phyloP scores from a whole-genome alignment of 2,888 invertebrate species.

The Ormyrus nitidulus region DNA sequence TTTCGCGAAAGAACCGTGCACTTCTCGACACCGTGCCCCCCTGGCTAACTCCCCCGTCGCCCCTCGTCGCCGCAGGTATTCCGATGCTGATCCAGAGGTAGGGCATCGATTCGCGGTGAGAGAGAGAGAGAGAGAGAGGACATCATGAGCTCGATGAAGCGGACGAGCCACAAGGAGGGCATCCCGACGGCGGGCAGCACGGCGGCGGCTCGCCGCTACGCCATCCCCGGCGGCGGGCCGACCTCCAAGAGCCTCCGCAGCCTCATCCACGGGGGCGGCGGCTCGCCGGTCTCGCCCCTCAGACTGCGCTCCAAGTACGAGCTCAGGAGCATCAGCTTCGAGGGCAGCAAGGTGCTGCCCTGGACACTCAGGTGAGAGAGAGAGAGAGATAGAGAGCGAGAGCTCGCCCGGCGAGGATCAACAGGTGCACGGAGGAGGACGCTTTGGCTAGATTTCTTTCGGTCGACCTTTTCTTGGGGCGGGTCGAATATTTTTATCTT shows the following conservation, averaged over 20 bases:
- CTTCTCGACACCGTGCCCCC: no score
- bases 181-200: slow-evolving; percentile 37
- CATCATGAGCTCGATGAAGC: slow-evolving; percentile 66
- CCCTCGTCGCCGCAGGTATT: no score
- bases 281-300: slow-evolving; percentile 66
- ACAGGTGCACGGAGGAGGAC: no score
- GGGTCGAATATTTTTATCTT: no score
- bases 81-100: no score
- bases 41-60: no score
- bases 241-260: slow-evolving; percentile 67
- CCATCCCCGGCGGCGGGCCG: slow-evolving; percentile 62
- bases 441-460: no score
- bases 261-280: slow-evolving; percentile 58
- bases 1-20: no score
- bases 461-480: no score
- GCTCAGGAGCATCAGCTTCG: slow-evolving; percentile 75
- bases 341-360: slow-evolving; percentile 73
- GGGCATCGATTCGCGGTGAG: no score
- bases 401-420: no score
- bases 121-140: no score
- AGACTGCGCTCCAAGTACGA: slow-evolving; percentile 73
- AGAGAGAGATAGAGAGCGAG: slow-evolving; percentile 30
- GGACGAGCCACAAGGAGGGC: slow-evolving; percentile 49
- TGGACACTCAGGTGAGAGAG: slow-evolving; percentile 72
- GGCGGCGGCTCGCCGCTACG: slow-evolving; percentile 60